Conservation (phyloP, 37 sponge, comb jelly and placozoan genomes). For the Geodia barretti region DNA sequence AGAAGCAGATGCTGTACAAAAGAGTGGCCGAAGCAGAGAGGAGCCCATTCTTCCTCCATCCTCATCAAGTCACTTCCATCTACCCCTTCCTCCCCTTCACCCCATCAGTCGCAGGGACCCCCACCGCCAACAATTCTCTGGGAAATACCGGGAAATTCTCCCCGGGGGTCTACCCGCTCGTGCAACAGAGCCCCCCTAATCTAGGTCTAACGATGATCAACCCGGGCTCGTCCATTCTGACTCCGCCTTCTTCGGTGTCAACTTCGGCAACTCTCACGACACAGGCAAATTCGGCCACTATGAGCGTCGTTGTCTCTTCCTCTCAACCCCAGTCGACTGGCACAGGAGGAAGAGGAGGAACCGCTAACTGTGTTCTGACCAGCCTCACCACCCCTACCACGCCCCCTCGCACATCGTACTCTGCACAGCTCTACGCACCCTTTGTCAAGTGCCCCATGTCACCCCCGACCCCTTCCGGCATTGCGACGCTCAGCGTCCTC, state of each 20-base stretch:
- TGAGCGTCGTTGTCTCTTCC: not conserved
- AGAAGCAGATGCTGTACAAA: slow-evolving; percentile 48
- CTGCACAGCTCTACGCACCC: slow-evolving; percentile 37
- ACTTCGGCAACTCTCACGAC: not conserved
- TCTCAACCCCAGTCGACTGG: not conserved
- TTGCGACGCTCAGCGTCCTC: slow-evolving; percentile 13
- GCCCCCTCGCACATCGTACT: slow-evolving; percentile 19
- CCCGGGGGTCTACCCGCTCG: slow-evolving; percentile 27
- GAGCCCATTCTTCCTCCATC: slow-evolving; percentile 36
- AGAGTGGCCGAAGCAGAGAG: slow-evolving; percentile 40
- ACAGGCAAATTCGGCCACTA: not conserved
- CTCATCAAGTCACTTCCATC: slow-evolving; percentile 19
- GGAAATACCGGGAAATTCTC: not conserved
- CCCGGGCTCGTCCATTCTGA: not conserved
- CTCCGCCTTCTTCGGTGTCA: not conserved
- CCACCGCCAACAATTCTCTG: not conserved
- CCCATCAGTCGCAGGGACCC: not conserved
- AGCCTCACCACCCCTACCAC: slow-evolving; percentile 31
- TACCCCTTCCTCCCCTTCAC: slow-evolving; percentile 33
- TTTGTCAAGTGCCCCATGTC: slow-evolving; percentile 56
- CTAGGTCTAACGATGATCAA: not conserved
- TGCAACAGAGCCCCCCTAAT: slow-evolving; percentile 19
- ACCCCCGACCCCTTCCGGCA: slow-evolving; percentile 47
- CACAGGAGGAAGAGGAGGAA: not conserved
- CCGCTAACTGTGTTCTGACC: not conserved